Conservation (phyloP, 2,797 vertebrate species). For the Todus mexicanus region DNA sequence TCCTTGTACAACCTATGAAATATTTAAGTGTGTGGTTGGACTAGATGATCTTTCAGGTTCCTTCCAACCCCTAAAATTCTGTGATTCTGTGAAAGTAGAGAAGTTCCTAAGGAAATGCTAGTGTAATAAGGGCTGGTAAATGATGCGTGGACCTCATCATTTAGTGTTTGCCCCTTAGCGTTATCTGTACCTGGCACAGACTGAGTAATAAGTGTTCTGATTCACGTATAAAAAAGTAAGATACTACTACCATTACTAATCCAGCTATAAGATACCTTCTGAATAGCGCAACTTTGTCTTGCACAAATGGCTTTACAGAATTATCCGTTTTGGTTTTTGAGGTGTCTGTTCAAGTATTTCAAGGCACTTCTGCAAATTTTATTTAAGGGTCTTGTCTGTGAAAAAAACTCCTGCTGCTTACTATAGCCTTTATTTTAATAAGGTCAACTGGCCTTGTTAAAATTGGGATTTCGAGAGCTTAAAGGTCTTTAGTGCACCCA, state of each 20-base stretch:
- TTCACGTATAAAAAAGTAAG: background rate
- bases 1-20: background rate
- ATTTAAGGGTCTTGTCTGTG: background rate
- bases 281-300: background rate
- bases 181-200: background rate
- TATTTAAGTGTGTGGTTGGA: too few relatives aligned
- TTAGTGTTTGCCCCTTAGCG: background rate
- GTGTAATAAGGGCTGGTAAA: background rate
- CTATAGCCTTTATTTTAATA: background rate
- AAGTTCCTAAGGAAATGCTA: background rate
- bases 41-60: too few relatives aligned
- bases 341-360: background rate
- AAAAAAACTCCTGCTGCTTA: background rate
- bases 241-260: background rate
- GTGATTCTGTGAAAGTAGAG: background rate
- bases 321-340: background rate
- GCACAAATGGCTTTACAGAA: background rate
- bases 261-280: background rate
- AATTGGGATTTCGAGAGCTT: background rate
- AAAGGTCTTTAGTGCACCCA: background rate
- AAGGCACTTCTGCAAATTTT: background rate
- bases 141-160: accelerated
- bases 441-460: background rate
- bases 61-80: too few relatives aligned
- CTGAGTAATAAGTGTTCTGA: background rate